Conservation (phyloP, 2,797 vertebrate species). For the Darevskia mixta region DNA sequence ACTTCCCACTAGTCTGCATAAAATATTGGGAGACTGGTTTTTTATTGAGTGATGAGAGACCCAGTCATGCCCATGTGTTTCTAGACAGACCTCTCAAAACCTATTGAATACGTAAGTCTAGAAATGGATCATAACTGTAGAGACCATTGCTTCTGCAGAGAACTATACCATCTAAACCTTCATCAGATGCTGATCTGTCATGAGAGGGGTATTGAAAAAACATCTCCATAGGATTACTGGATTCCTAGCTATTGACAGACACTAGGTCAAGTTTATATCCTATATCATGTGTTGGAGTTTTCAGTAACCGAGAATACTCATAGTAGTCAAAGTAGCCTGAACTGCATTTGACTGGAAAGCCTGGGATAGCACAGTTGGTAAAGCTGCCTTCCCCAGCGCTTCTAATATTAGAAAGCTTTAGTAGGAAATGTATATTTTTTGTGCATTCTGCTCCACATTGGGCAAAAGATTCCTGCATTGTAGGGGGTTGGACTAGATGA, state of each 20-base stretch:
- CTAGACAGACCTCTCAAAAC: not conserved
- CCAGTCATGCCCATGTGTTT: not conserved
- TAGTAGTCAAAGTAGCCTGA: not conserved
- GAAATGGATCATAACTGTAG: not conserved
- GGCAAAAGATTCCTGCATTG: too few relatives aligned
- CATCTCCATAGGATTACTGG: not conserved
- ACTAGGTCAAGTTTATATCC: not conserved
- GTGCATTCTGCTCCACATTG: too few relatives aligned
- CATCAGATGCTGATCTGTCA: not conserved
- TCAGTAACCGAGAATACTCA: not conserved
- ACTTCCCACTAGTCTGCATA: not conserved
- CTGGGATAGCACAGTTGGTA: too few relatives aligned
- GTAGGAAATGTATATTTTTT: too few relatives aligned
- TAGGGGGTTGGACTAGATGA: too few relatives aligned
- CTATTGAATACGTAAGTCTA: not conserved
- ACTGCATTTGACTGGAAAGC: not conserved
- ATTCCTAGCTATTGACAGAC: not conserved
- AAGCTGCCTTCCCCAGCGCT: too few relatives aligned
- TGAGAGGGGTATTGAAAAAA: not conserved
- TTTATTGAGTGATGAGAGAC: not conserved
- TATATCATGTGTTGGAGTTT: not conserved
- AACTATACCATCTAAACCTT: not conserved
- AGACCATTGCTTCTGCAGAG: not conserved
- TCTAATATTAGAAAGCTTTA: too few relatives aligned
- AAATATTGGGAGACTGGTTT: too few relatives aligned